Conservation (phyloP, 2,113 vertebrate genomes). For the Nothocercus julius region DNA sequence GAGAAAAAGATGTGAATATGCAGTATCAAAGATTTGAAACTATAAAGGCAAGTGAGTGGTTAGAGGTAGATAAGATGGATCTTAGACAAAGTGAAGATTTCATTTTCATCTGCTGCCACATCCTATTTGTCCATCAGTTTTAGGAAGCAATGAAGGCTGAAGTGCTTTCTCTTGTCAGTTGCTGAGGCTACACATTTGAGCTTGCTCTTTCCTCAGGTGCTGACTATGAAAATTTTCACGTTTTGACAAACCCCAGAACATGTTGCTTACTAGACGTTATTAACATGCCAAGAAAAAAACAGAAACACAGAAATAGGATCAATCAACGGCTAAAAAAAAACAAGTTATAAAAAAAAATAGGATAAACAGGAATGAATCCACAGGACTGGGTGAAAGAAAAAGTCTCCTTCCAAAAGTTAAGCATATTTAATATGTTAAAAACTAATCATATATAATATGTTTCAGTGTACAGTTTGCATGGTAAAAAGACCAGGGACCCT, state of each 20-base stretch:
- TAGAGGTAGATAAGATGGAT: neutral
- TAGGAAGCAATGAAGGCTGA: neutral
- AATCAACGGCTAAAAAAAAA: neutral
- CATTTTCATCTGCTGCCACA: neutral
- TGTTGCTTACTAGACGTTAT: neutral
- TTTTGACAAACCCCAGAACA: neutral
- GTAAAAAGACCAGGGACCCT: neutral
- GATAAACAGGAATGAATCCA: neutral
- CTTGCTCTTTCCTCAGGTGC: neutral
- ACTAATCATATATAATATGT: neutral
- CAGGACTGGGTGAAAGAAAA: neutral
- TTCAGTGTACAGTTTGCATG: neutral
- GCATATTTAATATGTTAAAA: no score
- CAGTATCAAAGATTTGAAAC: neutral
- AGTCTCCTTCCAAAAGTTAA: neutral
- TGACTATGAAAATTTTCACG: neutral
- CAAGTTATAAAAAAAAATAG: neutral
- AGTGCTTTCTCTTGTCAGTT: neutral
- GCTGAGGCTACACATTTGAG: neutral
- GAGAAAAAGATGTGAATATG: neutral
- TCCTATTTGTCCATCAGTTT: neutral
- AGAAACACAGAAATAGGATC: neutral
- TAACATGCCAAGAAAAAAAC: neutral
- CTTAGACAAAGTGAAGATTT: neutral
- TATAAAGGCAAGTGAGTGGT: neutral